Base-by-base conservation (phyloP, 2,888 invertebrate genomes). In the Proisotoma minuta region DNA sequence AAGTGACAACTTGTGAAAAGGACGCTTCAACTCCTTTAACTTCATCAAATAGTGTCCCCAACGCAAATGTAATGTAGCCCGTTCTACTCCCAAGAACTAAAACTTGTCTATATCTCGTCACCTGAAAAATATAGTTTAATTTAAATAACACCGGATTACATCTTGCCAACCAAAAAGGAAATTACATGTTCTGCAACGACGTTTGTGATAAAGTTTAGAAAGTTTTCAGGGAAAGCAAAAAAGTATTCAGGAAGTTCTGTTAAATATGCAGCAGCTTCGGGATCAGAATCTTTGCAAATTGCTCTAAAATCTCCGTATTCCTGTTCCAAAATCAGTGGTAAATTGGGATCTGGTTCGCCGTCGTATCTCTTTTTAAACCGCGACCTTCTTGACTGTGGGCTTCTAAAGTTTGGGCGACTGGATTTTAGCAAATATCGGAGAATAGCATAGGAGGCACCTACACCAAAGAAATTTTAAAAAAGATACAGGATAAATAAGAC, bases 61-160 rank as follows among this genome's bases (percentile, higher is more conserved):
- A 51, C 10, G 63, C 59, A 59, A 71, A 73, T 1, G 63, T 58
- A 23, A 73, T 57, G 28, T 53, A 49, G 18, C 73, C 71, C 10
- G 66, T 65, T 47, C 63, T 62, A 54, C 70, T 70, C 12, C 73
- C 73, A 29, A 73, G 48, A 15, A 73, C 69, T 43, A 73, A 57
- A 24, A 69, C 69, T 43, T 63, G 51, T 2, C 56, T 58, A 49
- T 60, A 65, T 29, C 56, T 57, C 49, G 49, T 62, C 27, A 53
- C 53, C 65, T 68, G 59, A 20, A 60, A 60, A 57, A 24, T 48
- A 50, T n/a, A 39, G 10, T n/a, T 53, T 52, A 54, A 43, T 4
- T n/a, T n/a, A n/a, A n/a, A n/a, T n/a, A n/a, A n/a, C n/a, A n/a
- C n/a, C 29, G 34, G 48, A 26, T 22, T 29, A 47, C 8, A 23